Conservation (phyloP, 2,888 invertebrate species). For the Campaea margaritaria region DNA sequence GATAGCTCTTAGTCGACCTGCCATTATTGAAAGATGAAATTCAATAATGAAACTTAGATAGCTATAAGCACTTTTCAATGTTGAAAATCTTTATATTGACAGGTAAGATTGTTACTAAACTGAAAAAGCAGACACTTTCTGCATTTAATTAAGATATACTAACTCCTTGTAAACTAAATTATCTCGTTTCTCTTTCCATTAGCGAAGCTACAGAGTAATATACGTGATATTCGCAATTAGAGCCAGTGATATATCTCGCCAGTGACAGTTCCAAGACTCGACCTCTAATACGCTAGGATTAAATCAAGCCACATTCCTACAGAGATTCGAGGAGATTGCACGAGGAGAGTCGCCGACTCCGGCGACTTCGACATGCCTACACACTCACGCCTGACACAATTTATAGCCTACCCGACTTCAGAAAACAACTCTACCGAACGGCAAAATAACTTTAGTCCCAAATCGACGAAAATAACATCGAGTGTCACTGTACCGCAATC, state of each 20-base stretch:
- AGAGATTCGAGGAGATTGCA: conserved; percentile 53
- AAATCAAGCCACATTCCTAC: conserved; percentile 63
- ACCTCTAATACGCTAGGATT: conserved; percentile 59
- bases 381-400: conserved; percentile 53
- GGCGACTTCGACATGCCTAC: conserved; percentile 48
- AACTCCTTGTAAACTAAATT: not conserved
- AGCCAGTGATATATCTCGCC: conserved; percentile 59
- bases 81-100: no score
- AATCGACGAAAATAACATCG: conserved; percentile 38
- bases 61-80: no score
- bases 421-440: conserved; percentile 55
- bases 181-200: not conserved
- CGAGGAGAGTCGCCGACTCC: conserved; percentile 30
- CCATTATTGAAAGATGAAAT: no score
- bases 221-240: conserved; percentile 63
- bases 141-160: not conserved
- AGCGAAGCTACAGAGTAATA: conserved; percentile 46
- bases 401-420: conserved; percentile 59
- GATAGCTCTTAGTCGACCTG: no score
- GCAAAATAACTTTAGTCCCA: conserved; percentile 47
- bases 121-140: no score
- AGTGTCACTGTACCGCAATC: conserved; percentile 28
- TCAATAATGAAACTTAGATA: no score
- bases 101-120: no score
- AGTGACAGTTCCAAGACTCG: conserved; percentile 55